Evolutionary conservation across 2,888 invertebrate genomes (phyloP).

Genomic region (Julus scanicus): DNA sequence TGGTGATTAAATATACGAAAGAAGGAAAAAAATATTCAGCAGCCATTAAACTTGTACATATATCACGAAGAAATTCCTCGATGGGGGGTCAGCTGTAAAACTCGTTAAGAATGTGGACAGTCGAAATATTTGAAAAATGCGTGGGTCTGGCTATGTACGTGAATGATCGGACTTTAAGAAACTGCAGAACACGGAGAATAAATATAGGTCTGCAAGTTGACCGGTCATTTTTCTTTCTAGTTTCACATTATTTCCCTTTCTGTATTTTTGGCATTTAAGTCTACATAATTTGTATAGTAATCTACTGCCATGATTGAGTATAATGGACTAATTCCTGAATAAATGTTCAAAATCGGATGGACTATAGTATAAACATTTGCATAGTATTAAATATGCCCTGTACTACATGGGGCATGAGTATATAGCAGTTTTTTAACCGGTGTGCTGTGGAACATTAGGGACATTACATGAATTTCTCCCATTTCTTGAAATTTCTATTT

Average conservation of each 20-base stretch:
- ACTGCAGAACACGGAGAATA: background rate
- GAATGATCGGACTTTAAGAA: background rate
- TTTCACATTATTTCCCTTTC: background rate
- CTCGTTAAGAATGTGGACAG: background rate
- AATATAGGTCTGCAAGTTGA: background rate
- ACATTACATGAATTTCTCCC: too few species aligned
- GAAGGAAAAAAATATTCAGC: background rate
- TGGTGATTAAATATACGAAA: background rate
- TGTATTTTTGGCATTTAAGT: background rate
- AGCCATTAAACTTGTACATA: slow-evolving; percentile 6
- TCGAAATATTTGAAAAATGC: slow-evolving; percentile 33
- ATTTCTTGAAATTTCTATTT: too few species aligned
- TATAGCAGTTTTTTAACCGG: too few species aligned
- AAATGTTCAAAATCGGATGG: too few species aligned
- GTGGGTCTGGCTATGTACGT: background rate
- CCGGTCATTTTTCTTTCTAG: background rate
- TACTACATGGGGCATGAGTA: too few species aligned
- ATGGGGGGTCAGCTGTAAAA: slow-evolving; percentile 12
- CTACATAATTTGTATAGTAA: background rate
- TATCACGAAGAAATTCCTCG: background rate
- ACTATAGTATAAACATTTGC: too few species aligned
- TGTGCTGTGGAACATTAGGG: too few species aligned
- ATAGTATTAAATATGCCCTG: too few species aligned
- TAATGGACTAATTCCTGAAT: too few species aligned
- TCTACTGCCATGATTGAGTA: too few species aligned